Evolutionary conservation across 2,888 invertebrate genomes (phyloP).

Genomic region (Lepidonotus clava): DNA sequence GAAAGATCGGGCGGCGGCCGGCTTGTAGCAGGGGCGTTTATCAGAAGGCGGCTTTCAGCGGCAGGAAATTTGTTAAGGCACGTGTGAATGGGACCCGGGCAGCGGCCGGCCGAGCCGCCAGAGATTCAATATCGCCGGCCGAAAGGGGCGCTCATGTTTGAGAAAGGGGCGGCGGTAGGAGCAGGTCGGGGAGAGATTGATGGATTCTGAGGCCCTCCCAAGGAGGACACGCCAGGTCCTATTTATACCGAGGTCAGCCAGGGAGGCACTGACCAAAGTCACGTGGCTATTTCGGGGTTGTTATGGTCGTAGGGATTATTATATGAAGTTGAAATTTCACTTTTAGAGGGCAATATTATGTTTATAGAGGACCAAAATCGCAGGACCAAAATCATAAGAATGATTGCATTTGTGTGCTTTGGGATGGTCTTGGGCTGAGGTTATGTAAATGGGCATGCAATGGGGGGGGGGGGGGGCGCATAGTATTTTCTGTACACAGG

Average conservation of each 20-base stretch:
- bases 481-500: too few species aligned
- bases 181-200: conserved; percentile 21
- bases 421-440: too few species aligned
- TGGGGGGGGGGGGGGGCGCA: too few species aligned
- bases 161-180: neutral
- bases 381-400: too few species aligned
- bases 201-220: neutral
- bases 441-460: too few species aligned
- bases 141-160: neutral
- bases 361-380: too few species aligned
- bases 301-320: too few species aligned
- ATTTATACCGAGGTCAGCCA: neutral
- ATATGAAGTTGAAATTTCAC: too few species aligned
- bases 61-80: conserved; percentile 48
- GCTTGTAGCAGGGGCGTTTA: conserved; percentile 17
- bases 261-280: too few species aligned
- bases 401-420: too few species aligned
- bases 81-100: neutral
- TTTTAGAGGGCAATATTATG: too few species aligned
- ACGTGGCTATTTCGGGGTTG: too few species aligned
- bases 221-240: neutral
- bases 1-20: conserved; percentile 32
- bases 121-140: conserved; percentile 29
- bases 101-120: neutral
- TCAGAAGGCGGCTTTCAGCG: conserved; percentile 20